Evolutionary conservation across 2,797 vertebrate species (phyloP), one percentile per base, ranked within the genome.

Genomic region (Distichodus sexfasciatus): DNA sequence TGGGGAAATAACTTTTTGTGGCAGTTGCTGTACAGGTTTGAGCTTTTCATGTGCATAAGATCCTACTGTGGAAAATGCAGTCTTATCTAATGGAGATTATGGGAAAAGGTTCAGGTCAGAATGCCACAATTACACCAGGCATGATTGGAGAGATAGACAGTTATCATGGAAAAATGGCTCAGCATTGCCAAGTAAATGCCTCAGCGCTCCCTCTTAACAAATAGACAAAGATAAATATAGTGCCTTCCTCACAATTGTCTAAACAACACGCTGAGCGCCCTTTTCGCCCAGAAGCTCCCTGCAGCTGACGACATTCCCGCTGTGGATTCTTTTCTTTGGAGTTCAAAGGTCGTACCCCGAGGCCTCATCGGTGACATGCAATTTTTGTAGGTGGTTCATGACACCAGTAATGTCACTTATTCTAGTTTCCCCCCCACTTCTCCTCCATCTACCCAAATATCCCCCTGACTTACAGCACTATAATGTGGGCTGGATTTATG

Each of bases 1-100:
- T 69, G 80, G 64, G 53, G 26, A 68, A 86, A 71, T 51, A 15
- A 11, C 14, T 66, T 62, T 23, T 47, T 35, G 31, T 38, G 70
- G n/a, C 21, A 38, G n/a, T 71, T 26, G 21, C 66, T 48, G 33
- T 35, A 55, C n/a, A 40, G 54, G 33, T 44, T 26, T 85, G n/a
- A n/a, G n/a, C n/a, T n/a, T n/a, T n/a, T n/a, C n/a, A n/a, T n/a
- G n/a, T n/a, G n/a, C n/a, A n/a, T n/a, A n/a, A n/a, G n/a, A n/a
- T n/a, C n/a, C n/a, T n/a, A n/a, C n/a, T n/a, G n/a, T n/a, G n/a
- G n/a, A n/a, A n/a, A n/a, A n/a, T n/a, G n/a, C n/a, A n/a, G n/a
- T n/a, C n/a, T n/a, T n/a, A n/a, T n/a, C n/a, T n/a, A n/a, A n/a
- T n/a, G n/a, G n/a, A n/a, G n/a, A n/a, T n/a, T n/a, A n/a, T n/a